Base-by-base conservation (phyloP, 1,140 invertebrate species). In the Cotesia vestalis region DNA sequence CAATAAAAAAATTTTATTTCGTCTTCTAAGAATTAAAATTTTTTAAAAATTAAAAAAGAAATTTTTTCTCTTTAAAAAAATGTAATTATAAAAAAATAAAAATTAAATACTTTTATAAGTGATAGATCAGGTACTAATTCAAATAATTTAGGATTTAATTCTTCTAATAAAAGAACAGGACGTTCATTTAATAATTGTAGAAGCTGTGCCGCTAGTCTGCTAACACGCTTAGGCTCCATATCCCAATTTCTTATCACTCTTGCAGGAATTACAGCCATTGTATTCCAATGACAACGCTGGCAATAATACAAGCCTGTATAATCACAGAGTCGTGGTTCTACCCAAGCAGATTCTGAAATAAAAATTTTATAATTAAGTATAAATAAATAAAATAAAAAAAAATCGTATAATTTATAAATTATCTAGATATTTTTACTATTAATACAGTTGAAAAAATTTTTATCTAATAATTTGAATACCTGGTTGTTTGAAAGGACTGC, bases 191-290 rank as follows among this genome's bases (percentile, higher is more conserved):
- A 88, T 2, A 92, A 83, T 8, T 85, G 83, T 6, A 94, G 82
- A 83, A 95, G 91, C 81, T 95, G 94, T 74, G 90, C 90, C 11
- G 92, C 93, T 6, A 91, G 90, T 75, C 92, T 90, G 68, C 90
- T 93, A 5, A 97, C 93, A 79, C 88, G 82, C 61, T 89, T 84
- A 11, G 93, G 91, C 51, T 93, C 90, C 88, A 97, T 96, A 84
- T 98, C 96, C 97, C 97, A 99, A 83, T 98, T 98, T 77, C 95
- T 93, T 1, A 98, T 88, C 4, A 98, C 92, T 73, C 95, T 89
- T 0, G 96, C 94, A 3, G 97, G 97, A 72, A 97, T 95, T 0
- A 94, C 87, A 62, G 89, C 90, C 12, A 87, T 83, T 72, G 94
- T 92, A 78, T 95, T 95, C 94, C 94, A 96, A 85, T 98, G 96